Percentiles rank a stretch among this genome's conserved stretches.
Evolutionary conservation across 2,113 vertebrate species (phyloP).

Genomic region (Stomatorhinus ivindoensis): DNA sequence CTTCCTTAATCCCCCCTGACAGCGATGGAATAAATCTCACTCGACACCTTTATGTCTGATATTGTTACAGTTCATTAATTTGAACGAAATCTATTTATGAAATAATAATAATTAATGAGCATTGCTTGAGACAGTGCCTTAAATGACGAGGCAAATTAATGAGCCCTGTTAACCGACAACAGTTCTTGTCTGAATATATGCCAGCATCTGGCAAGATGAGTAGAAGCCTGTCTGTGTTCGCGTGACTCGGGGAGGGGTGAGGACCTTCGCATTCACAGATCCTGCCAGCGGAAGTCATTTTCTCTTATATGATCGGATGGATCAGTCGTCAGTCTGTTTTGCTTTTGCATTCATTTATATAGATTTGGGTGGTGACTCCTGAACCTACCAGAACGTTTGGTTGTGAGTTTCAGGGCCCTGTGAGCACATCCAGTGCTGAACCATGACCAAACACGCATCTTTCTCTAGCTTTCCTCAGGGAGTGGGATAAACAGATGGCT

Average conservation of each 20-base stretch:
- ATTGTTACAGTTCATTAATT: conserved; percentile 18
- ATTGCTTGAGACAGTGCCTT: neutral
- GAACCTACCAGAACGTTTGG: neutral
- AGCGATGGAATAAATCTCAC: conserved; percentile 20
- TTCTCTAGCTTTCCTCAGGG: neutral
- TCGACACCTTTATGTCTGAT: conserved; percentile 19
- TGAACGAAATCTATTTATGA: conserved; percentile 19
- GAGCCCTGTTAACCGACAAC: conserved; percentile 8
- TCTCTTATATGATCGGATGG: neutral
- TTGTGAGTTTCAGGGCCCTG: neutral
- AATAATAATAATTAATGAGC: conserved; percentile 25
- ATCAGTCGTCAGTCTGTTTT: neutral
- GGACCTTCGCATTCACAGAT: neutral
- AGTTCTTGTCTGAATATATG: conserved; percentile 14
- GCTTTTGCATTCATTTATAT: neutral
- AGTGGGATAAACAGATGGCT: neutral
- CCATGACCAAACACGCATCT: neutral
- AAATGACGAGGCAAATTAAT: conserved; percentile 20
- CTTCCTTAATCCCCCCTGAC: conserved; percentile 16
- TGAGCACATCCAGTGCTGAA: neutral
- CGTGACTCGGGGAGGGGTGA: neutral
- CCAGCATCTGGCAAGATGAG: neutral
- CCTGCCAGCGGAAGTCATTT: neutral
- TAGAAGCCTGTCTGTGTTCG: neutral
- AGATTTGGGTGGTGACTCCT: neutral